Base-by-base conservation (phyloP, 1,140 invertebrate genomes). In the Drosophila miranda region DNA sequence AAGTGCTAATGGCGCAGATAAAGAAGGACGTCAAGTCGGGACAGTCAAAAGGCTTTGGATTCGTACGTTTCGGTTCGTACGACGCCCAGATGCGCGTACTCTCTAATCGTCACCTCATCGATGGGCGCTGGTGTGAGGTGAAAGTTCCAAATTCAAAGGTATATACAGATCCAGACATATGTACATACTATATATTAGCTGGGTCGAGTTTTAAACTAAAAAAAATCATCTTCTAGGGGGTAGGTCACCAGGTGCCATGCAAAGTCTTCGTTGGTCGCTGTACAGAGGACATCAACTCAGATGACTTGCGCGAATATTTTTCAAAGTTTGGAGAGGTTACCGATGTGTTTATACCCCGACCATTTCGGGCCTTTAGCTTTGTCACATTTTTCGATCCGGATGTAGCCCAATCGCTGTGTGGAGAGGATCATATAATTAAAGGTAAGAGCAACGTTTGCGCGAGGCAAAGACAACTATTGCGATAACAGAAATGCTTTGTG, bases 361-460 rank as follows among this genome's bases (percentile, higher is more conserved):
- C 96, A 75, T 98, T 98, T 91, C 93, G 98, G 83, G 97, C 97
- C 53, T 99, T 99, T 91, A 97, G 97, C 84, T 99, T 99, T 92
- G 97, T 99, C 43, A 98, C 97, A 46, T 99, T 99, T 93, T 93
- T 98, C 77, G 97, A 99, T 92, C 97, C 97, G 41, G 97, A 98
- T 91, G 95, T 98, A 53, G 98, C 98, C 43, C 97, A 98, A 92
- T 95, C 95, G 64, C 92, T 98, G 2, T 99, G 98, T 92, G 98
- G 98, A 14, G 97, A 99, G 92, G 98, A 99, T 93, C 98, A 99
- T 91, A 98, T 99, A 74, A 97, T 99, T 48, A 98, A 98, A 92
- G 96, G 95, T 92, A 34, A 56, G 43, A 48, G 9, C 9, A 52
- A 26, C 9, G 13, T 23, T n/a, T 11, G 3, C 3, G 4, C 13